These are phyloP conservation scores for Fragum fragum DNA, from an alignment of 2,888 invertebrate species.

Conservation along the genomic window DNA sequence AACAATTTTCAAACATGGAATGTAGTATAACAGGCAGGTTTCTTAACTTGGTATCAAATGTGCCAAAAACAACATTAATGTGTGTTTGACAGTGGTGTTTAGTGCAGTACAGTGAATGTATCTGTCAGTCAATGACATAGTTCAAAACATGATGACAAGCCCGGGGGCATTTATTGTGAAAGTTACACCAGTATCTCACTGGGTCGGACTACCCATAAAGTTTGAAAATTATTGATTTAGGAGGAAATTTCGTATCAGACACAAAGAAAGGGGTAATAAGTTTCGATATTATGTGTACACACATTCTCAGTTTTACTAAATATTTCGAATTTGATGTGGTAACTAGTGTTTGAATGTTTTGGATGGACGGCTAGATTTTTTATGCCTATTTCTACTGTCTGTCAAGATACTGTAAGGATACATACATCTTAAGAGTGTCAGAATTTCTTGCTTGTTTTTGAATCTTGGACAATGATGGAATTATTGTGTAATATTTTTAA, in stretches of 20 bases:
- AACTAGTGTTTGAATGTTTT: too few species aligned
- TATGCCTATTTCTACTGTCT: too few species aligned
- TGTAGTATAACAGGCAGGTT: slow-evolving; percentile 13
- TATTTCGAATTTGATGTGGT: too few species aligned
- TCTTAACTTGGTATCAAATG: slow-evolving; percentile 5
- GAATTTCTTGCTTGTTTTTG: background rate
- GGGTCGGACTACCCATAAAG: slow-evolving; percentile 11
- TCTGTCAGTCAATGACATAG: slow-evolving; percentile 9
- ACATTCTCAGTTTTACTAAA: slow-evolving; percentile 6
- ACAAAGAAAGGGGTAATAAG: background rate
- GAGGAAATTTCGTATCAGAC: background rate
- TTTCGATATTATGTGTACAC: background rate
- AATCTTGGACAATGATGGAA: background rate
- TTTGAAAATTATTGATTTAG: slow-evolving; percentile 18
- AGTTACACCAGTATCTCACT: slow-evolving; percentile 9
- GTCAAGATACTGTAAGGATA: too few species aligned
- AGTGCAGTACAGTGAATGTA: slow-evolving; percentile 21
- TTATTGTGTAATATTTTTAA: background rate
- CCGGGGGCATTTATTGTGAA: slow-evolving; percentile 11
- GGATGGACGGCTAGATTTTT: too few species aligned
- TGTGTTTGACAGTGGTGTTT: slow-evolving; percentile 17
- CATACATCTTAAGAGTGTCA: too few species aligned
- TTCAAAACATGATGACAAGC: background rate
- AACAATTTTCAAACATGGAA: slow-evolving; percentile 22
- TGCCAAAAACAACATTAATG: slow-evolving; percentile 26